Percentiles rank a stretch among this genome's conserved stretches.
Conservation (phyloP, 2,797 vertebrate species). For the Microchirus variegatus region DNA sequence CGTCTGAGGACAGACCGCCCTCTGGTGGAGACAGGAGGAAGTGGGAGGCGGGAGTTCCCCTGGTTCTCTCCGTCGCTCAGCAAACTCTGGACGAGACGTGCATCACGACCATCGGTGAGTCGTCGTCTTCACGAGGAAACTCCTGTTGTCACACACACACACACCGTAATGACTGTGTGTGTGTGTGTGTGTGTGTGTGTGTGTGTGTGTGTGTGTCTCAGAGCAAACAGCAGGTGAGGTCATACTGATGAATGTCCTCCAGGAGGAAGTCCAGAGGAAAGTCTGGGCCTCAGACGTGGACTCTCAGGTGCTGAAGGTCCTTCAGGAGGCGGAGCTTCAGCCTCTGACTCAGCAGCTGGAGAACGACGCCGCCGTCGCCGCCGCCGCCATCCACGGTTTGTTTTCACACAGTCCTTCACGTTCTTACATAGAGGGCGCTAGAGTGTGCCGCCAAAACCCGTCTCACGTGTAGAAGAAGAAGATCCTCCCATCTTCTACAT, state of each 20-base stretch:
- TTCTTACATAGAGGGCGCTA: not conserved
- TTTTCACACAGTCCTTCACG: not conserved
- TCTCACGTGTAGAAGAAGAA: too few species aligned
- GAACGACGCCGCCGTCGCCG: too few species aligned
- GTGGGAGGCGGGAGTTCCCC: constrained; percentile 86
- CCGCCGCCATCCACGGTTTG: constrained; percentile 54
- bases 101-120: constrained; percentile 79
- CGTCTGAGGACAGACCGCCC: constrained; percentile 63
- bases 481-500: too few species aligned
- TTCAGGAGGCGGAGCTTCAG: constrained; percentile 90
- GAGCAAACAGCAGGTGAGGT: constrained; percentile 86
- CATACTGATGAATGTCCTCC: constrained; percentile 79
- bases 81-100: constrained; percentile 85
- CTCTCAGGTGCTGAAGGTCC: constrained; percentile 84
- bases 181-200: constrained; percentile 6
- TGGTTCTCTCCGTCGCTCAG: constrained; percentile 84
- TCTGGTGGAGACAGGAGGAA: constrained; percentile 87
- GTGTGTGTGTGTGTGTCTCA: constrained; percentile 47
- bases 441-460: too few species aligned
- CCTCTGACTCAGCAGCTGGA: constrained; percentile 85
- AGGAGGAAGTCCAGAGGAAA: constrained; percentile 84
- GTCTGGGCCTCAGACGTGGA: constrained; percentile 87
- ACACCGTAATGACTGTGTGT: not conserved
- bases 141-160: not conserved
- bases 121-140: not conserved